These are phyloP conservation scores for Anthophora plumipes DNA, from an alignment of 2,888 invertebrate genomes.

Conservation along the genomic window DNA sequence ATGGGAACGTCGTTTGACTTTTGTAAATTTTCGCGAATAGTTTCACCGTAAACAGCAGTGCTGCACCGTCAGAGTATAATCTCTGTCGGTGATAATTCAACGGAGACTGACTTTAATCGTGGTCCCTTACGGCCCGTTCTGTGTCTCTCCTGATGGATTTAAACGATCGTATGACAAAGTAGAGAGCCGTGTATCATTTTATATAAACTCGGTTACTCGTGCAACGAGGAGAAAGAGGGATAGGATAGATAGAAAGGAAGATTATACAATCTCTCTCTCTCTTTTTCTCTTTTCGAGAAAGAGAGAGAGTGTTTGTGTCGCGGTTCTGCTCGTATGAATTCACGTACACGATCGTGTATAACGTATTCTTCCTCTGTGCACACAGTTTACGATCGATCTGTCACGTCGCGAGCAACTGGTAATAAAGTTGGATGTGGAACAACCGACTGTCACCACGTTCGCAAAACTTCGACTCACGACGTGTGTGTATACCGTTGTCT, in stretches of 20 bases:
- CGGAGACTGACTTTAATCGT: conserved; percentile 69
- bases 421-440: conserved; percentile 74
- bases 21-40: conserved; percentile 62
- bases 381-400: conserved; percentile 73
- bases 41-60: conserved; percentile 57
- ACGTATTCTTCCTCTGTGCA: conserved; percentile 8
- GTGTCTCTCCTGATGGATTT: conserved; percentile 64
- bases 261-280: conserved; percentile 68
- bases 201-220: conserved; percentile 67
- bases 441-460: conserved; percentile 69
- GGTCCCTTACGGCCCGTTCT: conserved; percentile 17
- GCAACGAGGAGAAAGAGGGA: conserved; percentile 4
- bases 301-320: conserved; percentile 2
- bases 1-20: conserved; percentile 38
- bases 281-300: conserved; percentile 31
- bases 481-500: conserved; percentile 34
- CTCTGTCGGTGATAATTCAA: conserved; percentile 67
- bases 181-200: conserved; percentile 71
- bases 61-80: conserved; percentile 53
- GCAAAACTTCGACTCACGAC: conserved; percentile 63
- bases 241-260: background rate
- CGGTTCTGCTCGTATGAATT: conserved; percentile 30
- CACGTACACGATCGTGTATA: conserved; percentile 4
- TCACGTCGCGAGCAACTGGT: conserved; percentile 70
- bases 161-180: conserved; percentile 73